Evolutionary conservation across 30 jellyfish, hydroid and myxozoan genomes (phyloP), one percentile per base, ranked within the genome.

Genomic region (Clytia hemisphaerica): DNA sequence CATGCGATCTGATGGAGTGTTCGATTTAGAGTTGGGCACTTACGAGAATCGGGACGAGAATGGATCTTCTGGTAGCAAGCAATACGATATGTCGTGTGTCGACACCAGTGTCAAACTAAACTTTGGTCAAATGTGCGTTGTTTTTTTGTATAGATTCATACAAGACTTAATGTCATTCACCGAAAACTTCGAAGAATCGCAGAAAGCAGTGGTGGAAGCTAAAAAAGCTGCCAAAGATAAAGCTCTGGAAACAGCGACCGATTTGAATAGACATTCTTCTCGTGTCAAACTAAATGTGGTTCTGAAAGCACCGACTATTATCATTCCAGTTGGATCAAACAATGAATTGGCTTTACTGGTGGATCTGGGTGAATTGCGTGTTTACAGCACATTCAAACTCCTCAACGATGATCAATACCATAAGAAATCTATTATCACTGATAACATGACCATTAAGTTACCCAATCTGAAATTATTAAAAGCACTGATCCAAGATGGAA

Each of bases 1-100:
- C 84, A 88, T 88, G 97, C 95, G 80, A 67, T 80, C 78, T 55
- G 94, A 88, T 24, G 93, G 80, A 60, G 97, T 88, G 16, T 88
- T 88, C 58, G 92, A 68, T 36, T 49, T 88, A 30, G 94, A 88
- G 77, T 10, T 85, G 31, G 83, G 62, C 12, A 38, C 78, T n/a
- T 85, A 37, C 60, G 73, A 85, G 44, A 78, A 78, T 29, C n/a
- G n/a, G n/a, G n/a, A n/a, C n/a, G n/a, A n/a, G n/a, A n/a, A n/a
- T n/a, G 96, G 89, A 6, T 60, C 93, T 26, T 42, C 36, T 29
- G 91, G 84, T 7, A 66, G 32, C n/a, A 57, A 64, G 14, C 55
- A 50, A 3, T 72, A 30, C 19, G 54, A 85, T 61, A 73, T 72
- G 91, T 58, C 74, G 9, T 83, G 93, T n/a, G 96, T 85, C 35